Conservation (phyloP, 1,140 invertebrate genomes). For the Drosophila sturtevanti region DNA sequence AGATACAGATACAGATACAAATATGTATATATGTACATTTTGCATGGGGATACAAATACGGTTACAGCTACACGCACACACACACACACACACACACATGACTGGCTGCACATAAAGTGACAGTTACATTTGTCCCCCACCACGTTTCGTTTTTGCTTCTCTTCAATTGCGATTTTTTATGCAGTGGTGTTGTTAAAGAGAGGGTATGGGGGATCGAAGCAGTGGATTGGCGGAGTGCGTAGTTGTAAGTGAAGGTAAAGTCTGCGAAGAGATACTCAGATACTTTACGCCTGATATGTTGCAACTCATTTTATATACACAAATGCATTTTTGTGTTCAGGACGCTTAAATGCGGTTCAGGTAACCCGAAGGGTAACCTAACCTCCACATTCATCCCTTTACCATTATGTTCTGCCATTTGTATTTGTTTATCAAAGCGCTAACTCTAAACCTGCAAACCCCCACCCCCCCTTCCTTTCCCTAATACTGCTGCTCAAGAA, state of each 20-base stretch:
- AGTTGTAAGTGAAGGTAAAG: too few species aligned
- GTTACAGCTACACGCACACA: constrained; percentile 16
- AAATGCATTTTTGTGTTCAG: constrained; percentile 44
- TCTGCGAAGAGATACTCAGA: constrained; percentile 40
- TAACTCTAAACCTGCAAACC: constrained; percentile 41
- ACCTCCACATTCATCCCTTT: background rate
- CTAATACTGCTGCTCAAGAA: too few species aligned
- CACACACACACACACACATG: too few species aligned
- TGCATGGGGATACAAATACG: constrained; percentile 12
- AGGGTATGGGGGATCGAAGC: background rate
- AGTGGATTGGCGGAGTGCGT: too few species aligned
- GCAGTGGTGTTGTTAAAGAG: constrained; percentile 2
- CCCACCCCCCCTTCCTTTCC: too few species aligned
- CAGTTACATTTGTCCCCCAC: constrained; percentile 55
- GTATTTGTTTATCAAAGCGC: constrained; percentile 77
- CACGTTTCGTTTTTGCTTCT: constrained; percentile 13
- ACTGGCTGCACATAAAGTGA: constrained; percentile 61
- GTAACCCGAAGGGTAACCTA: background rate
- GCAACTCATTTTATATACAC: constrained; percentile 46
- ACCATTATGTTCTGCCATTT: constrained; percentile 44
- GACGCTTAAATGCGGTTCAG: constrained; percentile 17
- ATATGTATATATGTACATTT: too few species aligned
- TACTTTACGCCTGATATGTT: constrained; percentile 57
- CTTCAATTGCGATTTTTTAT: background rate
- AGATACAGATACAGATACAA: background rate